A percentile compares a stretch with the other conserved stretches of the same genome.
Conservation (phyloP, 2,113 vertebrate genomes). For the Naja naja region DNA sequence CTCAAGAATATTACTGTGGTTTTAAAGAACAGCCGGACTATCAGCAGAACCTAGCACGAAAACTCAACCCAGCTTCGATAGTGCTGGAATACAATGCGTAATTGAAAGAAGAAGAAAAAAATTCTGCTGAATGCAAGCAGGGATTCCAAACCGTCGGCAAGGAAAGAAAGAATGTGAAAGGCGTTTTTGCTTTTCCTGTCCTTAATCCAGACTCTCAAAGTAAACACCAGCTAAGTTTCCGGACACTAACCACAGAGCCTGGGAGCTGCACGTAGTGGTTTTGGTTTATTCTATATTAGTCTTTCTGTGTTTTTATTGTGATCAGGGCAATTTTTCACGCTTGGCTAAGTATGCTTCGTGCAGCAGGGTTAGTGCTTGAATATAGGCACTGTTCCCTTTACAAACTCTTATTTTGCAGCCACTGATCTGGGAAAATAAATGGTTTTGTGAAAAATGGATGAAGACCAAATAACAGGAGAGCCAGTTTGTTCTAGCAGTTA, state of each 20-base stretch:
- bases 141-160: not conserved
- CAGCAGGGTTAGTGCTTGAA: not conserved
- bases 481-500: not conserved
- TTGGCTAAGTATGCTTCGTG: not conserved
- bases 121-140: not conserved
- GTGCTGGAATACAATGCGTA: not conserved
- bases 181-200: not conserved
- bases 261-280: not conserved
- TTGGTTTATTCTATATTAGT: constrained; percentile 17
- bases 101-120: not conserved
- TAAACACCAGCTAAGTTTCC: not conserved
- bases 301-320: not conserved
- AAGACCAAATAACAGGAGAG: not conserved
- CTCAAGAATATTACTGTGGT: not conserved
- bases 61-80: accelerated
- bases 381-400: not conserved
- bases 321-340: constrained; percentile 3
- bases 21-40: accelerated
- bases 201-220: constrained; percentile 1
- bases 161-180: not conserved
- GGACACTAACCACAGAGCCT: constrained; percentile 1
- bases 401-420: not conserved
- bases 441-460: not conserved
- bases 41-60: accelerated
- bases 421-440: not conserved